Percentiles rank a stretch among this genome's conserved stretches.
Conservation (phyloP, 2,797 vertebrate species). For the Champsocephalus gunnari region DNA sequence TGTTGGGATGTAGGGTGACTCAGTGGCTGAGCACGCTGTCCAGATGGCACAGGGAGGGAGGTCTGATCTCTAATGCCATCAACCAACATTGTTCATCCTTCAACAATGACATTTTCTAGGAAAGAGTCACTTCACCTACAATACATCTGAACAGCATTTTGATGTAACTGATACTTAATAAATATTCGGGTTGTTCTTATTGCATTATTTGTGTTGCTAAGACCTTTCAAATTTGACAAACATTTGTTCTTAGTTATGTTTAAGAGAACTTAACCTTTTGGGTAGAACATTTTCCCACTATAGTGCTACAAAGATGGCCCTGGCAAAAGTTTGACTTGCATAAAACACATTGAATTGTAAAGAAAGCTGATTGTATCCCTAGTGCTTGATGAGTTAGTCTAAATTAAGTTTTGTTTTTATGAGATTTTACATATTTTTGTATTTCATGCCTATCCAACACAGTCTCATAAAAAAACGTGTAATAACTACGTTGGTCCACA, state of each 20-base stretch:
- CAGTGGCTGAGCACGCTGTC: constrained; percentile 48
- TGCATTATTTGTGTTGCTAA: neutral
- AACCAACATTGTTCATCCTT: neutral
- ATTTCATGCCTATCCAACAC: neutral
- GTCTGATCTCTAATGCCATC: constrained; percentile 45
- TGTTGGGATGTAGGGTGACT: constrained; percentile 67
- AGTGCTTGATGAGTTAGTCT: neutral
- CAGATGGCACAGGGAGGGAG: constrained; percentile 53
- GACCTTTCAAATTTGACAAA: too few relatives aligned
- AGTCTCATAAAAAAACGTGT: too few relatives aligned
- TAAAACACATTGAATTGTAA: neutral
- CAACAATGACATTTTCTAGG: too few relatives aligned
- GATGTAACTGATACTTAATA: too few relatives aligned
- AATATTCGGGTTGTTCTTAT: too few relatives aligned
- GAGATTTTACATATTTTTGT: constrained; percentile 1
- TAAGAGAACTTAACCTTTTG: too few relatives aligned
- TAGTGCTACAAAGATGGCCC: neutral
- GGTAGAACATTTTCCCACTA: neutral
- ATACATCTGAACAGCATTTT: too few relatives aligned
- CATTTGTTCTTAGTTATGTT: too few relatives aligned
- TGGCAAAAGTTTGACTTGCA: neutral
- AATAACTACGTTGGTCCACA: too few relatives aligned
- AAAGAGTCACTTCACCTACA: too few relatives aligned
- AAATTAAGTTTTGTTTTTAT: neutral
- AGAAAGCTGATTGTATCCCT: neutral